Evolutionary conservation across 2,888 invertebrate genomes (phyloP).

Genomic region (Caenorhabditis angaria): DNA sequence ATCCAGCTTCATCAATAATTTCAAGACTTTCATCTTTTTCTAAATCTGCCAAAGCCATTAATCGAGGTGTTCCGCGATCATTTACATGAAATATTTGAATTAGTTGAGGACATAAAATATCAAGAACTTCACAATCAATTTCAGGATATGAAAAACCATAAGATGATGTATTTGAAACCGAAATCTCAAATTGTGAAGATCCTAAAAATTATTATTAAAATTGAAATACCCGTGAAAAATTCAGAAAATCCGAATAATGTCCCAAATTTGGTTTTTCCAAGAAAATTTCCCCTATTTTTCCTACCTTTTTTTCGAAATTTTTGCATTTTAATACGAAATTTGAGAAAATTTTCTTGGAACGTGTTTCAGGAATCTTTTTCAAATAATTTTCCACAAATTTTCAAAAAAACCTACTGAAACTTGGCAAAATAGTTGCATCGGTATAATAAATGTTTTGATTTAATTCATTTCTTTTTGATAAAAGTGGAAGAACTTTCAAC

Average conservation of each 20-base stretch:
- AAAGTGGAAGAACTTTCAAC: neutral
- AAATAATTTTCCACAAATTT: constrained; percentile 2
- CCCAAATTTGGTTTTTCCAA: neutral
- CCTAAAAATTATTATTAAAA: neutral
- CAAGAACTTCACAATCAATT: constrained; percentile 34
- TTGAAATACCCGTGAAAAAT: neutral
- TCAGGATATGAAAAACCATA: constrained; percentile 34
- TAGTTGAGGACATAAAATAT: constrained; percentile 34
- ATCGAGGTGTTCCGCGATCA: constrained; percentile 24
- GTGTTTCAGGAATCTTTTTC: neutral
- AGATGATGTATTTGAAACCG: neutral
- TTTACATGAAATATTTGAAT: constrained; percentile 31
- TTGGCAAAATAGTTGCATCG: constrained; percentile 1
- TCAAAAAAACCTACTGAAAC: neutral
- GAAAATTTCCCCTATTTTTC: neutral
- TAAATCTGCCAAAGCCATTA: constrained; percentile 18
- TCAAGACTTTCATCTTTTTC: constrained; percentile 28
- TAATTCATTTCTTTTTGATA: no score
- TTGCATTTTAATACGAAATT: neutral
- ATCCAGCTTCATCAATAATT: constrained; percentile 38
- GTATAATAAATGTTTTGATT: constrained; percentile 1
- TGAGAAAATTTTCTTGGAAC: neutral
- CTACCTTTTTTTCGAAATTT: neutral
- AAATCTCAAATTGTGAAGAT: constrained; percentile 9
- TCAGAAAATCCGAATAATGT: neutral